Evolutionary conservation across 2,797 vertebrate species (phyloP).

Genomic region (Enteromius viviparus): DNA sequence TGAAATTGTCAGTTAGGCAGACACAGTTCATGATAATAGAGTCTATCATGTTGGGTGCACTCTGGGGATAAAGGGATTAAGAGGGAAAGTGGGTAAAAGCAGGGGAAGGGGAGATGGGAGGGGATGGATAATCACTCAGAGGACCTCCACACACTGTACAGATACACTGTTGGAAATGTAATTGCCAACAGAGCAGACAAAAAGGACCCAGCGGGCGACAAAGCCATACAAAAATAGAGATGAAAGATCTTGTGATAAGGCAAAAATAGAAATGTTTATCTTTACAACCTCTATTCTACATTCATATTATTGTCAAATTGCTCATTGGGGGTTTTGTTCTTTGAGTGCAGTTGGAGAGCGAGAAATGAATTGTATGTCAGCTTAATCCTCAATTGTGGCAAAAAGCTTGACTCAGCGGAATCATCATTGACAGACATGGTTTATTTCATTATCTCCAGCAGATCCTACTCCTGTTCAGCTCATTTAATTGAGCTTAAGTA

Average conservation of each 20-base stretch:
- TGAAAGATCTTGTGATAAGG: constrained; percentile 71
- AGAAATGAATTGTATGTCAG: constrained; percentile 79
- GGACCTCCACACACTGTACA: constrained; percentile 53
- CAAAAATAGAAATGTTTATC: constrained; percentile 58
- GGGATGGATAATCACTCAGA: constrained; percentile 51
- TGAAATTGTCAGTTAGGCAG: constrained; percentile 49
- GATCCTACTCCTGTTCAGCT: constrained; percentile 21
- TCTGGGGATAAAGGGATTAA: constrained; percentile 49
- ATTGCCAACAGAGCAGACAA: constrained; percentile 77
- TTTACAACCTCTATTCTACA: constrained; percentile 72
- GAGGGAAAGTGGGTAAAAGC: constrained; percentile 29
- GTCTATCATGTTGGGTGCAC: constrained; percentile 35
- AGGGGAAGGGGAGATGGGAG: constrained; percentile 38
- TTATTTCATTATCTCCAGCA: constrained; percentile 72
- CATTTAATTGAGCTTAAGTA: constrained; percentile 39
- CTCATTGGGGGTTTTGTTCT: constrained; percentile 67
- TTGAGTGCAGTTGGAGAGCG: constrained; percentile 62
- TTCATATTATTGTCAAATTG: constrained; percentile 61
- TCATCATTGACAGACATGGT: constrained; percentile 71
- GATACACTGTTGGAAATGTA: constrained; percentile 66
- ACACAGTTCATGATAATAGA: constrained; percentile 49
- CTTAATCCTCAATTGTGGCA: constrained; percentile 74
- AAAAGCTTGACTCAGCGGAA: constrained; percentile 73
- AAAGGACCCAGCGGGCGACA: constrained; percentile 65
- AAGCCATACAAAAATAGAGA: constrained; percentile 73